Conservation (phyloP, 2,888 invertebrate species). For the Clitarchus hookeri region DNA sequence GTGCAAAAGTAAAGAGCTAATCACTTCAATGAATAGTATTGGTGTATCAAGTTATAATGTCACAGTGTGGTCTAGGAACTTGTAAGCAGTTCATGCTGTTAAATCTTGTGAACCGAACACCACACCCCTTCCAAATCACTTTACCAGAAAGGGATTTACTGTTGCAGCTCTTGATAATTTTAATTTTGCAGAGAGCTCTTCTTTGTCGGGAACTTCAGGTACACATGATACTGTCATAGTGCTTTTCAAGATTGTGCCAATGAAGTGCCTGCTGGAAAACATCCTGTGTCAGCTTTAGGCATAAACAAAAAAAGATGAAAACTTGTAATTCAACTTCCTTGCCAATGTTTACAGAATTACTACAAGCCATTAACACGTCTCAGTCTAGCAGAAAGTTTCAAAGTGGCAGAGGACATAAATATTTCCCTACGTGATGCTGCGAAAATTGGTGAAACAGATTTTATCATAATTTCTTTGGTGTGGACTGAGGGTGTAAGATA, state of each 20-base stretch:
- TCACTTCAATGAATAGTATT: not conserved
- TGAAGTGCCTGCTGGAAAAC: constrained; percentile 16
- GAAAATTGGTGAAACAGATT: not conserved
- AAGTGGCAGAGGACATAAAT: not conserved
- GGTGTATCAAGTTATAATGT: constrained; percentile 23
- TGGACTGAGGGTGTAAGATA: not conserved
- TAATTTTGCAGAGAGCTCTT: not conserved
- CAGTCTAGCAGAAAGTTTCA: not conserved
- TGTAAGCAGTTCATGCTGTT: not conserved
- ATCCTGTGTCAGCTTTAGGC: not conserved
- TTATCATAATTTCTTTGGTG: not conserved
- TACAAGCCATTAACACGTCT: not conserved
- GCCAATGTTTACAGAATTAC: not conserved
- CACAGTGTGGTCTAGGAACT: not conserved
- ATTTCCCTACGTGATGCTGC: not conserved
- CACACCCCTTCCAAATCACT: constrained; percentile 5
- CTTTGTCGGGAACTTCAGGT: not conserved
- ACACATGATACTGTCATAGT: constrained; percentile 7
- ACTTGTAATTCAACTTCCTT: not conserved
- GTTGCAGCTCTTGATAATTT: not conserved
- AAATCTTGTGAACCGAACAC: not conserved
- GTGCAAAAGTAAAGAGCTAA: constrained; percentile 11
- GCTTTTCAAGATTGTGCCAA: constrained; percentile 16
- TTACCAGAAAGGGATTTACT: constrained; percentile 8
- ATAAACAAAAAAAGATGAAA: not conserved